Evolutionary conservation across 2,888 invertebrate genomes (phyloP).

Genomic region (Himalopsyche japonica): DNA sequence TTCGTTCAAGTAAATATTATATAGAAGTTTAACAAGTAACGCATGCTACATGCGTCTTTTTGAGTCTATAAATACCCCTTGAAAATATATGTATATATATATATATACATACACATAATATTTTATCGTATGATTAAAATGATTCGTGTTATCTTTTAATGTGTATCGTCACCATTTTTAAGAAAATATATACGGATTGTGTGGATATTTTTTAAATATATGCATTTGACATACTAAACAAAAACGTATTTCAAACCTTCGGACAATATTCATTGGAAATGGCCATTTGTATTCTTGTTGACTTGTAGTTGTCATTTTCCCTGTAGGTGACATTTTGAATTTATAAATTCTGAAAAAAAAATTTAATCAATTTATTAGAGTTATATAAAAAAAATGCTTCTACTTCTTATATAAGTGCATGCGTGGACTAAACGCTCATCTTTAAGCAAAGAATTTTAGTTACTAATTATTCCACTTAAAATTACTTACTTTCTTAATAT

Average conservation of each 20-base stretch:
- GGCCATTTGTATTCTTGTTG: conserved; percentile 65
- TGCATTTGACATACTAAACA: conserved; percentile 2
- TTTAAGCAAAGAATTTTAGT: too few relatives aligned
- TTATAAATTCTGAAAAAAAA: neutral
- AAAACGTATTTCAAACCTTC: conserved; percentile 52
- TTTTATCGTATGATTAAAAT: neutral
- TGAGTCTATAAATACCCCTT: neutral
- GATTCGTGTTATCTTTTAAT: neutral
- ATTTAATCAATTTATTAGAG: too few relatives aligned
- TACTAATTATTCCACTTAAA: too few relatives aligned
- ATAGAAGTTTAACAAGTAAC: neutral
- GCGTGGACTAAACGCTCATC: too few relatives aligned
- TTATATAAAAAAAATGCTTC: too few relatives aligned
- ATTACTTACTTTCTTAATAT: neutral
- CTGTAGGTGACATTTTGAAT: conserved; percentile 41
- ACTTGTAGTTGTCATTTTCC: conserved; percentile 56
- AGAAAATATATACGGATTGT: neutral
- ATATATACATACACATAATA: neutral
- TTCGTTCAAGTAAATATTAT: neutral
- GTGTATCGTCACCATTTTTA: neutral
- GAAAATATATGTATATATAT: neutral
- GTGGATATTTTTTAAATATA: neutral
- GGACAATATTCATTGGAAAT: conserved; percentile 59
- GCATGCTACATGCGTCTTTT: too few relatives aligned
- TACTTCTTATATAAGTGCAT: too few relatives aligned